Base-by-base conservation (phyloP, 2,797 vertebrate species). In the Oceanodroma leucorhoa region DNA sequence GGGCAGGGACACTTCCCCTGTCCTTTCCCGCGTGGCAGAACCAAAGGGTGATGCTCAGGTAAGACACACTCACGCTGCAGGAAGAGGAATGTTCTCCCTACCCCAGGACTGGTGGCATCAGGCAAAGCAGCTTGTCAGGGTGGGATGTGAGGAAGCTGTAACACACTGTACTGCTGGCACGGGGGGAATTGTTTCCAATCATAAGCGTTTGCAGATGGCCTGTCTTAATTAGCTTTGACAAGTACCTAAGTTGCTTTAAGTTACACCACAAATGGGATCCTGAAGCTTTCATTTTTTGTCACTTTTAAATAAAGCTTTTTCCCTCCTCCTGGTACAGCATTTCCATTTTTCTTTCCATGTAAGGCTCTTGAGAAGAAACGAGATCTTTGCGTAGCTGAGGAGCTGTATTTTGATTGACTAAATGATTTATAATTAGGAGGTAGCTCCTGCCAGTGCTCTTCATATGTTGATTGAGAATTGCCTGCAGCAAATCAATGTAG, bases 191-290 rank as follows among this genome's bases (percentile, higher is more conserved):
- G 75, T 87, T 96, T 96, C 90, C 57, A 64, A 40, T 94, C 86
- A 61, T 14, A 76, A 83, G 32, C 4, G 0, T 66, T 87, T 94
- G 78, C 95, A 96, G 94, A 95, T 95, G 92, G 94, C 78, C 61
- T 87, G 88, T 88, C 90, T 92, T 92, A 93, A 95, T 97, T 94
- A 95, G 83, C 78, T 93, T 85, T 96, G 94, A 93, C 93, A 94
- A 97, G 89, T 95, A 95, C 86, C 90, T 95, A 94, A 92, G 90
- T 85, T 95, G 77, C 78, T 92, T 45, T 34, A 77, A 96, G 89
- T 93, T 95, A 64, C 53, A 41, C 88, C 86, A 89, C 94, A 96
- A 95, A 87, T 40, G 55, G 58, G 78, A 92, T 96, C 57, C 65
- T 69, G 93, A 73, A 83, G 83, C 48, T 91, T 96, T 94, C 36